Evolutionary conservation across 2,888 invertebrate species (phyloP).

Genomic region (Scotopteryx bipunctaria): DNA sequence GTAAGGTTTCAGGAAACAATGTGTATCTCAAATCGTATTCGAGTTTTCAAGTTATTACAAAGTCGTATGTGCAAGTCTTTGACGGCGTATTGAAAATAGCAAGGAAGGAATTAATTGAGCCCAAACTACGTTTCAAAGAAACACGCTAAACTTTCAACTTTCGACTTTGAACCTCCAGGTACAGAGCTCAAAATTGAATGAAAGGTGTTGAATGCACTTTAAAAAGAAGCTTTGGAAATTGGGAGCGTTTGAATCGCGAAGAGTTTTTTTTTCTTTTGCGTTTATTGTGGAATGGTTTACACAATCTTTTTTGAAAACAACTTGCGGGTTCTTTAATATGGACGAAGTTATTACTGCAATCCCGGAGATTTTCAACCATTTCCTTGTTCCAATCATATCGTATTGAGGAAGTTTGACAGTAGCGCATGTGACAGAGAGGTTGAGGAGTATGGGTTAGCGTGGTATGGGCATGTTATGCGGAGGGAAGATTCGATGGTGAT

Average conservation of each 20-base stretch:
- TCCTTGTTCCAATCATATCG: no score
- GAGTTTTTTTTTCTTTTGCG: slow-evolving; percentile 27
- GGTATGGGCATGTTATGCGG: no score
- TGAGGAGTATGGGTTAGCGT: no score
- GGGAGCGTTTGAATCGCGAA: slow-evolving; percentile 24
- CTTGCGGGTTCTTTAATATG: neutral
- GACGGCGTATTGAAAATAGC: slow-evolving; percentile 54
- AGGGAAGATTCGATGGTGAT: no score
- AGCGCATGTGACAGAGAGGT: no score
- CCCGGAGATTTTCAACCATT: no score
- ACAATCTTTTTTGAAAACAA: neutral
- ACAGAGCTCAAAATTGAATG: slow-evolving; percentile 3
- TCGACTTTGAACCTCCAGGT: neutral
- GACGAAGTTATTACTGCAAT: no score
- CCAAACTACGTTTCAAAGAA: slow-evolving; percentile 46
- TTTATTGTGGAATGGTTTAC: slow-evolving; percentile 11
- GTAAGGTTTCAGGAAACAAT: no score
- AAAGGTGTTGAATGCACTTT: slow-evolving; percentile 27
- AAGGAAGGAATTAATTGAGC: slow-evolving; percentile 63
- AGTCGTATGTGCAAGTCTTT: slow-evolving; percentile 46
- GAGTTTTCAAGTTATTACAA: slow-evolving; percentile 48
- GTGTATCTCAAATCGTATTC: no score
- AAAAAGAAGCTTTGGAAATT: slow-evolving; percentile 34
- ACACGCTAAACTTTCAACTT: neutral
- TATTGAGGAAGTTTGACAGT: no score